A percentile compares a stretch with the other conserved stretches of the same genome.
Conservation (phyloP, 2,113 vertebrate genomes). For the Paralichthys olivaceus region DNA sequence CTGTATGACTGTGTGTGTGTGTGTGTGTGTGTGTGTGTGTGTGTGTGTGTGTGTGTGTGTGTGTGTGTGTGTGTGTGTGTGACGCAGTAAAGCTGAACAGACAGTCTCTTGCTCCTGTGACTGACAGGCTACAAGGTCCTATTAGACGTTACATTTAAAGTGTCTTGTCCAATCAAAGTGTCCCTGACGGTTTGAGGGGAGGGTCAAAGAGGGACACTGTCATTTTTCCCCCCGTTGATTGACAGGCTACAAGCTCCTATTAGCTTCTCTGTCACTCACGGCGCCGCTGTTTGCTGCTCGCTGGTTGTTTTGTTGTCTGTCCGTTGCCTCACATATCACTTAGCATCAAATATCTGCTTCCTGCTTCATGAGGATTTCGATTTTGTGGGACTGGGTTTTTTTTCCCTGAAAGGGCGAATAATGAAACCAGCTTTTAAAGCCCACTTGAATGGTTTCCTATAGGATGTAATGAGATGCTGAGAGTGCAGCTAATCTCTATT, state of each 20-base stretch:
- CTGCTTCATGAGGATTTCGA: neutral
- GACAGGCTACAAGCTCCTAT: slow-evolving; percentile 75
- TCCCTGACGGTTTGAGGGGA: slow-evolving; percentile 58
- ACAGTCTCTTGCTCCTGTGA: slow-evolving; percentile 47
- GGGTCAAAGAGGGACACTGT: slow-evolving; percentile 53
- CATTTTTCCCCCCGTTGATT: slow-evolving; percentile 40
- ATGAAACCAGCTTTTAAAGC: slow-evolving; percentile 60
- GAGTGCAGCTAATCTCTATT: slow-evolving; percentile 76
- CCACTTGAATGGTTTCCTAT: slow-evolving; percentile 77
- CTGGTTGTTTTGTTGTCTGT: neutral
- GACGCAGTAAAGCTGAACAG: slow-evolving; percentile 35
- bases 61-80: neutral
- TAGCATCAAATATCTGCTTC: neutral
- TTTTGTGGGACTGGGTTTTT: slow-evolving; percentile 1
- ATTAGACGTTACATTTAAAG: slow-evolving; percentile 66
- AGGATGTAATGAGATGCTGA: slow-evolving; percentile 79
- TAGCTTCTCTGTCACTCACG: slow-evolving; percentile 67
- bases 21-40: too few species aligned
- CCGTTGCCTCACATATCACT: neutral
- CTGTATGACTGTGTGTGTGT: neutral
- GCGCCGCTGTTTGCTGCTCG: slow-evolving; percentile 11
- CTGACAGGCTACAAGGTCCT: slow-evolving; percentile 69
- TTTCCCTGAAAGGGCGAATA: slow-evolving; percentile 2
- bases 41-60: neutral
- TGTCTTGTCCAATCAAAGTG: slow-evolving; percentile 73